Evolutionary conservation across 2,113 vertebrate genomes (phyloP).

Genomic region (Lasiurus borealis): DNA sequence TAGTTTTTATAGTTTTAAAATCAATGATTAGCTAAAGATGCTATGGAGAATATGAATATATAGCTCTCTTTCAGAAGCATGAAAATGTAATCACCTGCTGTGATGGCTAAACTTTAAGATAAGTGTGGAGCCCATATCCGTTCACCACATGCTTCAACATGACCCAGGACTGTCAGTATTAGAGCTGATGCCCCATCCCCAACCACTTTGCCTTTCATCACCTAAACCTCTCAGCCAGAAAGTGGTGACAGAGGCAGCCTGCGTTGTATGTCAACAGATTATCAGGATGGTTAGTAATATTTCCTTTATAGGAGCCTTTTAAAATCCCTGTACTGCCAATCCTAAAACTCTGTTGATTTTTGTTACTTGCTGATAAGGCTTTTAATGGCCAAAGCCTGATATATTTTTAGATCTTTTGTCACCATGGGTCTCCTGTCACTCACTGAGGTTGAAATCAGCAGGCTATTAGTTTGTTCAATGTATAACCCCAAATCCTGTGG

Average conservation of each 20-base stretch:
- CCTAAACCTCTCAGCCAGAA: constrained; percentile 76
- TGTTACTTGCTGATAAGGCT: constrained; percentile 82
- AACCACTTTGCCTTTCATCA: constrained; percentile 72
- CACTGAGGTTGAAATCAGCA: constrained; percentile 80
- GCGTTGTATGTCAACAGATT: constrained; percentile 80
- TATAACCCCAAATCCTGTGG: constrained; percentile 77
- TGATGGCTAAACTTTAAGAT: constrained; percentile 3
- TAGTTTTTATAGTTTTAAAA: constrained; percentile 59
- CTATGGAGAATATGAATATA: constrained; percentile 3
- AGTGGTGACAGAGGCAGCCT: constrained; percentile 70
- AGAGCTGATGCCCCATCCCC: background rate
- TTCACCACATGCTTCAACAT: background rate
- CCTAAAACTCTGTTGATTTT: constrained; percentile 83
- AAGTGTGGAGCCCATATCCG: background rate
- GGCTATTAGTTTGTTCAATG: constrained; percentile 76
- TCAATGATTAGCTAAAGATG: constrained; percentile 40
- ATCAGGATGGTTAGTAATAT: constrained; percentile 80
- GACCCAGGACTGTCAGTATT: constrained; percentile 2
- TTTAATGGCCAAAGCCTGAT: constrained; percentile 80
- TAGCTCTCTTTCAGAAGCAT: constrained; percentile 1
- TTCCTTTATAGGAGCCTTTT: constrained; percentile 80
- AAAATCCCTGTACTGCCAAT: constrained; percentile 79
- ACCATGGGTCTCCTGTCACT: constrained; percentile 78
- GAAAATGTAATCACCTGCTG: constrained; percentile 22
- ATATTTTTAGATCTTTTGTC: constrained; percentile 83